Base-by-base conservation (phyloP, 1,140 invertebrate genomes). In the Asobara japonica region DNA sequence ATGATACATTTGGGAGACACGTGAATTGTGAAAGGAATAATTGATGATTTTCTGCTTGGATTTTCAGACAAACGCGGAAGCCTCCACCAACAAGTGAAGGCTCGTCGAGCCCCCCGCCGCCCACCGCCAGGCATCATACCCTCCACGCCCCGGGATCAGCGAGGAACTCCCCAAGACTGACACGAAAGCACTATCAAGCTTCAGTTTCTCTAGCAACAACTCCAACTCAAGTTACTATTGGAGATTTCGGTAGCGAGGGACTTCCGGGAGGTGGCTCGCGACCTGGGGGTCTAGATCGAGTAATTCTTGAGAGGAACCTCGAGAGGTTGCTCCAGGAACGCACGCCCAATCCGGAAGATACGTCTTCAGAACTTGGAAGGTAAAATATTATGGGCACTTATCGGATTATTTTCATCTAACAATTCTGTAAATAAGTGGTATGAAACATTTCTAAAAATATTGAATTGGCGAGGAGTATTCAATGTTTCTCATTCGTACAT, bases 241-340 rank as follows among this genome's bases (percentile, higher is more conserved):
- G 75, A 3, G 78, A 79, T 20, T 76, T 77, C 73, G 27, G 74
- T 51, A 18, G 66, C 61, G 65, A 79, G 62, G 74, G 27, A 36
- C 73, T 77, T 16, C 18, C 78, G 5, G 66, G 66, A 6, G 76
- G 69, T 27, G 78, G 82, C 2, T 83, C 85, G n/a, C 81, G 81
- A 65, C 79, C 79, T 72, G 85, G 75, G 62, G 89, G 89, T 22
- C 83, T 91, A 61, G 90, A 92, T 75, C 86, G 91, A 66, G 89
- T 91, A 10, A 81, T 91, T 5, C 82, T 91, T 0, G 90, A 91
- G 74, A 84, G 90, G 70, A 91, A 91, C 76, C 84, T 91, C 29
- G 90, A 91, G 75, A 84, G 89, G 74, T 79, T 91, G 11, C 78
- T 90, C 18, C 85, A 90, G 65, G 82, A 86, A 77, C 74, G 83